Evolutionary conservation across 2,888 invertebrate species (phyloP).

Genomic region (Aphodius granarius): DNA sequence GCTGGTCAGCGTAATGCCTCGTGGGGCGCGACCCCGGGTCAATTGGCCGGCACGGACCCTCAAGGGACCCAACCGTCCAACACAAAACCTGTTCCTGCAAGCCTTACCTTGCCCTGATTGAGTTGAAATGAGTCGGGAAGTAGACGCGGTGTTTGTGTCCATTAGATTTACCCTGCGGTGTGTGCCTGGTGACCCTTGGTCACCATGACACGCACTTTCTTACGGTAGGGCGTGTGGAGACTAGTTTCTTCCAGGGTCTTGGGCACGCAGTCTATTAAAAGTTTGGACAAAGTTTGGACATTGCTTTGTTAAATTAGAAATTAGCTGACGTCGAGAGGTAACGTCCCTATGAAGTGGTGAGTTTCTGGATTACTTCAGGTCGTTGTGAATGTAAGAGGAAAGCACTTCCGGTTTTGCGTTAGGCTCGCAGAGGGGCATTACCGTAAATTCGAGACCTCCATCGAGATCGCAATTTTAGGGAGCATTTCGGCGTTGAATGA

Average conservation of each 20-base stretch:
- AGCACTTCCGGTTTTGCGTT: background rate
- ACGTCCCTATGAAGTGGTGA: background rate
- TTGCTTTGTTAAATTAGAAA: too few relatives aligned
- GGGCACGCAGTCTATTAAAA: background rate
- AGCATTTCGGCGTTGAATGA: conserved; percentile 4
- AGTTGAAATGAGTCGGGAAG: conserved; percentile 3
- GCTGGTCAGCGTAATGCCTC: conserved; percentile 52
- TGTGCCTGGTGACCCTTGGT: background rate
- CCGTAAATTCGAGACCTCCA: background rate
- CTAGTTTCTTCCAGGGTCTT: conserved; percentile 4
- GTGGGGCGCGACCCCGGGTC: conserved; percentile 52
- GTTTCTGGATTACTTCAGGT: background rate
- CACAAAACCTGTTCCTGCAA: conserved; percentile 39
- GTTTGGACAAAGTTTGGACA: too few relatives aligned
- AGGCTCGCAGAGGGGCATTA: background rate
- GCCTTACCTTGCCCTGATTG: background rate
- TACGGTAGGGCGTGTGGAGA: background rate
- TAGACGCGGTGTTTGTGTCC: background rate
- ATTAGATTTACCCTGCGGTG: conserved; percentile 1
- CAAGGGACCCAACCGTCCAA: conserved; percentile 27
- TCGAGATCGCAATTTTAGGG: conserved; percentile 8
- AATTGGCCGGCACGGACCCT: conserved; percentile 51
- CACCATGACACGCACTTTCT: background rate
- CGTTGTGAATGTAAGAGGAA: background rate
- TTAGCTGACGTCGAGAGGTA: background rate